Evolutionary conservation across 2,797 vertebrate species (phyloP).

Genomic region (Myotis daubentonii): DNA sequence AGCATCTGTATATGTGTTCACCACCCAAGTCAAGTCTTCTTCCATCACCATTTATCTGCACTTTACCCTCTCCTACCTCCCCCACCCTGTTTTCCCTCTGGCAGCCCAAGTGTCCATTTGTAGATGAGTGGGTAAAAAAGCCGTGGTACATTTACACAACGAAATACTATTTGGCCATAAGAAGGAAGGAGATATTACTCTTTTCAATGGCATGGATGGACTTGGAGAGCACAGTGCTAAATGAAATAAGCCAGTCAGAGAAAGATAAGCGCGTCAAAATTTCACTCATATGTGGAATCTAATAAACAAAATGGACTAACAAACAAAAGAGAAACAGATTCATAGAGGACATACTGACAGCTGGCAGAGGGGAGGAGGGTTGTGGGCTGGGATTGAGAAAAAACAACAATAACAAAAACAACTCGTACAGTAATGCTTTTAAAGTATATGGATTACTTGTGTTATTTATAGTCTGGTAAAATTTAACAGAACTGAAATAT

Average conservation of each 20-base stretch:
- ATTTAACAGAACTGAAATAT: background rate
- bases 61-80: background rate
- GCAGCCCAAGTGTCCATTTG: background rate
- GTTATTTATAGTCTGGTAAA: background rate
- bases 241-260: background rate
- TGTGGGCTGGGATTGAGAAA: too few relatives aligned
- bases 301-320: background rate
- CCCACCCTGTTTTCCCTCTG: background rate
- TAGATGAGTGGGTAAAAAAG: background rate
- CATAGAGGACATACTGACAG: background rate
- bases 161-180: background rate
- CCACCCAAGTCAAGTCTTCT: background rate
- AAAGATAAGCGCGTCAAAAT: background rate
- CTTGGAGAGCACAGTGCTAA: background rate
- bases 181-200: background rate
- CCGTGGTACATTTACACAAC: background rate
- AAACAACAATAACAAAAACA: background rate
- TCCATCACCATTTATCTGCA: background rate
- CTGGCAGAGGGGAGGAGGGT: background rate
- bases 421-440: background rate
- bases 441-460: background rate
- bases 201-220: background rate
- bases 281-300: background rate
- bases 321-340: background rate
- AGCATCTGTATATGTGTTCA: background rate